These are phyloP conservation scores for Leptinotarsa tumamoca DNA, from an alignment of 2,888 invertebrate species.

Conservation along the genomic window DNA sequence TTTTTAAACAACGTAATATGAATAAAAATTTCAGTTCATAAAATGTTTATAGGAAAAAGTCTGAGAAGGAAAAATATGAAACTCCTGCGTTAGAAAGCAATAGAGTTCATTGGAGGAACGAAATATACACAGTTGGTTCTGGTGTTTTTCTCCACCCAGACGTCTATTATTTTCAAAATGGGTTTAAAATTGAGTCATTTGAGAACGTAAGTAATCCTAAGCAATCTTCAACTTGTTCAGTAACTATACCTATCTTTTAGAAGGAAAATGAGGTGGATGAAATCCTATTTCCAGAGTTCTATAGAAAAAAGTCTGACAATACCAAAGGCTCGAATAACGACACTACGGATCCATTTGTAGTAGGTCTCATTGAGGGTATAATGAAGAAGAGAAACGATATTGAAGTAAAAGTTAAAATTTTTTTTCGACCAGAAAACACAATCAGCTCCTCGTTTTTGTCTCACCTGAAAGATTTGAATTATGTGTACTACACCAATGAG, in stretches of 20 bases:
- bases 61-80: conserved; percentile 63
- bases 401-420: conserved; percentile 74
- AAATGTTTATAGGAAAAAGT: conserved; percentile 57
- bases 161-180: conserved; percentile 71
- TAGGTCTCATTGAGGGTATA: conserved; percentile 78
- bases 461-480: conserved; percentile 77
- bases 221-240: background rate
- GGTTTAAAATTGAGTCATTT: conserved; percentile 11
- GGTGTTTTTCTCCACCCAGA: conserved; percentile 78
- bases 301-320: conserved; percentile 78
- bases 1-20: too few relatives aligned
- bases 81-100: conserved; percentile 68
- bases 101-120: conserved; percentile 71
- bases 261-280: conserved; percentile 73
- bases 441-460: conserved; percentile 70
- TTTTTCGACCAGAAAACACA: conserved; percentile 84
- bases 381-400: conserved; percentile 68
- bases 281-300: conserved; percentile 83
- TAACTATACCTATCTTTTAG: conserved; percentile 33
- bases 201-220: conserved; percentile 44
- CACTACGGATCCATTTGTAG: conserved; percentile 81
- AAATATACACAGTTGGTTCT: conserved; percentile 75
- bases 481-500: conserved; percentile 83
- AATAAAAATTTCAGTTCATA: too few relatives aligned
- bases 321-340: conserved; percentile 79